Conservation (phyloP, 2,797 vertebrate species). For the Enteromius afrohamiltoni region DNA sequence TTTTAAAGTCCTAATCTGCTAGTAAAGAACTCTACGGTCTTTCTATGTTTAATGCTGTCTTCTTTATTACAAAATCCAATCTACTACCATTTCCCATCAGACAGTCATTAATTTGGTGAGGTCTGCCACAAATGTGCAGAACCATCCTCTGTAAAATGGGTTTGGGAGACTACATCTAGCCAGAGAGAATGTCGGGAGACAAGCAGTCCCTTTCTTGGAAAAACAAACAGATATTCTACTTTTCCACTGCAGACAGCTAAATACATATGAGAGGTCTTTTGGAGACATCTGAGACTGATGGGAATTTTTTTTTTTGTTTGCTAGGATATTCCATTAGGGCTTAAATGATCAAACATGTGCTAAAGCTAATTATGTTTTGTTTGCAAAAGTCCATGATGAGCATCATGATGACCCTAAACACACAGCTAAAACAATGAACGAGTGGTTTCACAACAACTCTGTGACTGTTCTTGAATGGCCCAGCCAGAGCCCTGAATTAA, state of each 20-base stretch:
- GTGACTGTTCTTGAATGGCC: too few relatives aligned
- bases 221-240: constrained; percentile 26
- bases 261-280: constrained; percentile 38
- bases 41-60: constrained; percentile 40
- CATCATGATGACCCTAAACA: too few relatives aligned
- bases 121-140: constrained; percentile 65
- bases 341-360: constrained; percentile 29
- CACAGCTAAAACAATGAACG: too few relatives aligned
- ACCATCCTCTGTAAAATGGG: constrained; percentile 73
- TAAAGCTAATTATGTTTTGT: constrained; percentile 35
- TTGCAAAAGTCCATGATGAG: not conserved
- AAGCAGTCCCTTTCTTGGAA: constrained; percentile 13
- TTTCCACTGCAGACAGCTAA: not conserved
- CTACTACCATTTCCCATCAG: constrained; percentile 67
- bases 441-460: too few relatives aligned
- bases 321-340: constrained; percentile 22
- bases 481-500: too few relatives aligned
- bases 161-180: constrained; percentile 66
- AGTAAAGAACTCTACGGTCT: constrained; percentile 3
- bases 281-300: constrained; percentile 11
- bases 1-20: constrained; percentile 23
- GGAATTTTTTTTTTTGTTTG: constrained; percentile 20
- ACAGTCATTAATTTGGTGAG: constrained; percentile 72
- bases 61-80: constrained; percentile 70
- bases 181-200: constrained; percentile 42